Conservation (phyloP, 2,113 vertebrate genomes). For the Rhinogobius similis region DNA sequence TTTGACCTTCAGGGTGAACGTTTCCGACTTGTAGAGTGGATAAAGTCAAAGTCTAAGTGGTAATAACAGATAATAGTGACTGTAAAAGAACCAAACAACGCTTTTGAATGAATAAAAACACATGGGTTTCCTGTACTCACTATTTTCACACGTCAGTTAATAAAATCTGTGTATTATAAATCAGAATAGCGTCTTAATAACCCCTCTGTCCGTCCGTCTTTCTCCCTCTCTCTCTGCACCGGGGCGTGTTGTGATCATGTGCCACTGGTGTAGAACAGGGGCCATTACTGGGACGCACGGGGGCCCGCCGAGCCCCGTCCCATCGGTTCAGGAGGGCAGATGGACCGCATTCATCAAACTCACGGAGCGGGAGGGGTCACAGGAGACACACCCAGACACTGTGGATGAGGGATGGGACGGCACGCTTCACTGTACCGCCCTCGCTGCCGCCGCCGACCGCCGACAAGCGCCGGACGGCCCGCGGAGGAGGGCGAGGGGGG, state of each 20-base stretch:
- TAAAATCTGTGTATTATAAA: not conserved
- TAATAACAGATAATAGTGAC: no score
- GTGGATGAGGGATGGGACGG: constrained; percentile 84
- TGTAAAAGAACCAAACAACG: not conserved
- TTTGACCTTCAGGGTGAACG: not conserved
- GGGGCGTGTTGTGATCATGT: constrained; percentile 49
- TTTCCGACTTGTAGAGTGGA: no score
- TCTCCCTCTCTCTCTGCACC: not conserved
- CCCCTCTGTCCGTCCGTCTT: not conserved
- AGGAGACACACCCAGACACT: constrained; percentile 83
- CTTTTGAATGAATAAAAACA: not conserved
- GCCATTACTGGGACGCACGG: constrained; percentile 83
- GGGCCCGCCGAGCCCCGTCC: constrained; percentile 80
- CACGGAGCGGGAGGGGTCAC: constrained; percentile 76
- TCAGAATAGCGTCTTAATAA: not conserved
- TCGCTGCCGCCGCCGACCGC: constrained; percentile 1
- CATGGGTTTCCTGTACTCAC: not conserved
- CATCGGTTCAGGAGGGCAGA: constrained; percentile 88
- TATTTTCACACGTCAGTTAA: not conserved
- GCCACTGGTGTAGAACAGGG: constrained; percentile 81
- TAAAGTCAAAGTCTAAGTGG: no score
- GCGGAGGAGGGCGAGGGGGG: not conserved
- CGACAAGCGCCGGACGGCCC: not conserved
- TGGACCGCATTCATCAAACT: constrained; percentile 90
- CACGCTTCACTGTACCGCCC: constrained; percentile 63